Evolutionary conservation across 2,797 vertebrate species (phyloP).

Genomic region (Clamator glandarius): DNA sequence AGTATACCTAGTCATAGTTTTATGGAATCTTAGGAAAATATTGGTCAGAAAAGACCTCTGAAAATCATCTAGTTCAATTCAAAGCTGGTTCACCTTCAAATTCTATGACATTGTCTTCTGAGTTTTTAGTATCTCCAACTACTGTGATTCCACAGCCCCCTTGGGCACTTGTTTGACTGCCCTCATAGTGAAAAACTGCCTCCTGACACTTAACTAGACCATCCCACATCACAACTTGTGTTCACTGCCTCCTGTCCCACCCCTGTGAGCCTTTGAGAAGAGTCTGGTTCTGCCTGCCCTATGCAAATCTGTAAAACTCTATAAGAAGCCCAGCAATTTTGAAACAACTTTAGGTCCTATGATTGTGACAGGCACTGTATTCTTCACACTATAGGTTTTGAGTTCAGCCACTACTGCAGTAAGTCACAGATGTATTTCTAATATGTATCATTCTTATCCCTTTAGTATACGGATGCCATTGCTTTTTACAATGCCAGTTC

Average conservation of each 20-base stretch:
- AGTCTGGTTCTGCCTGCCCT: not conserved
- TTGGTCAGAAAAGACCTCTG: not conserved
- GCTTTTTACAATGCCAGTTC: not conserved
- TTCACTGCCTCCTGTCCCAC: not conserved
- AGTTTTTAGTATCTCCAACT: not conserved
- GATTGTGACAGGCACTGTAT: not conserved
- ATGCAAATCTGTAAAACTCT: not conserved
- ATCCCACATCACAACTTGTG: not conserved
- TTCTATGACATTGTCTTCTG: not conserved
- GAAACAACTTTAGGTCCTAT: not conserved
- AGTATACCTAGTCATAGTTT: not conserved
- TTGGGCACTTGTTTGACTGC: not conserved
- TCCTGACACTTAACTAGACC: not conserved
- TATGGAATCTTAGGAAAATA: not conserved
- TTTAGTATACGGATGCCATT: not conserved
- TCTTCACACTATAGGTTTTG: not conserved
- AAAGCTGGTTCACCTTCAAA: not conserved
- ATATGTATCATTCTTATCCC: not conserved
- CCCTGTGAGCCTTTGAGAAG: not conserved
- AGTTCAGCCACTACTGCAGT: not conserved
- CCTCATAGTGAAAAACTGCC: not conserved
- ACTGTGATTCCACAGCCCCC: rapidly evolving
- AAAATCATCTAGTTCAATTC: not conserved
- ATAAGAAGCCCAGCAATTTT: not conserved
- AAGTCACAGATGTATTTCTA: not conserved